Evolutionary conservation across 2,113 vertebrate genomes (phyloP).

Genomic region (Tragelaphus scriptus): DNA sequence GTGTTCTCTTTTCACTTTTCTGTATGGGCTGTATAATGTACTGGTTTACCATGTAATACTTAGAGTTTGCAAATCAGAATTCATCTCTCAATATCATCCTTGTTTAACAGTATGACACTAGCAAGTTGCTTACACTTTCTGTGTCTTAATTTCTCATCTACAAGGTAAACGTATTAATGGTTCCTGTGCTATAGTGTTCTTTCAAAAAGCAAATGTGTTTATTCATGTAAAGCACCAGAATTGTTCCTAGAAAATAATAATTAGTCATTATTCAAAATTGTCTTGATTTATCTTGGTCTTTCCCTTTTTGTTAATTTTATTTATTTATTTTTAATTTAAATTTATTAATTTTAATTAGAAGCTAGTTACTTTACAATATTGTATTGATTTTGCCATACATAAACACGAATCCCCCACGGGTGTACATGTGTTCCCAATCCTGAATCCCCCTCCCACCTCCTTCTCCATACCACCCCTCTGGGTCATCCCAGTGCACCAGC

Average conservation of each 20-base stretch:
- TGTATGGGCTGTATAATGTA: not conserved
- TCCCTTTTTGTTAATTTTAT: not conserved
- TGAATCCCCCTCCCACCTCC: too few species aligned
- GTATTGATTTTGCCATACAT: too few species aligned
- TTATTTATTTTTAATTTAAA: too few species aligned
- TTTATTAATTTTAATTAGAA: too few species aligned
- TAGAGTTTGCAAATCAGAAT: not conserved
- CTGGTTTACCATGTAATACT: not conserved
- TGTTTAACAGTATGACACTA: not conserved
- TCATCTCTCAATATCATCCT: not conserved
- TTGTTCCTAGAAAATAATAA: not conserved
- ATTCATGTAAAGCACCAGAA: not conserved
- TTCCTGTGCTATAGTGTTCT: not conserved
- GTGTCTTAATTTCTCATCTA: not conserved
- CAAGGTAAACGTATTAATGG: not conserved
- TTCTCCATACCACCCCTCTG: too few species aligned
- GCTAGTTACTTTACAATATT: too few species aligned
- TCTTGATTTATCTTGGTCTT: not conserved
- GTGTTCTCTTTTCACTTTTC: not conserved
- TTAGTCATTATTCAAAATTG: not conserved
- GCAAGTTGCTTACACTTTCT: not conserved
- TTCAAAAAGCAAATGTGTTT: not conserved
- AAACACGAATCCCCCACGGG: too few species aligned
- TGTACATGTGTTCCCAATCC: too few species aligned
- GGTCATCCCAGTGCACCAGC: too few species aligned